Evolutionary conservation across 2,113 vertebrate genomes (phyloP).

Genomic region (Gila orcuttii): DNA sequence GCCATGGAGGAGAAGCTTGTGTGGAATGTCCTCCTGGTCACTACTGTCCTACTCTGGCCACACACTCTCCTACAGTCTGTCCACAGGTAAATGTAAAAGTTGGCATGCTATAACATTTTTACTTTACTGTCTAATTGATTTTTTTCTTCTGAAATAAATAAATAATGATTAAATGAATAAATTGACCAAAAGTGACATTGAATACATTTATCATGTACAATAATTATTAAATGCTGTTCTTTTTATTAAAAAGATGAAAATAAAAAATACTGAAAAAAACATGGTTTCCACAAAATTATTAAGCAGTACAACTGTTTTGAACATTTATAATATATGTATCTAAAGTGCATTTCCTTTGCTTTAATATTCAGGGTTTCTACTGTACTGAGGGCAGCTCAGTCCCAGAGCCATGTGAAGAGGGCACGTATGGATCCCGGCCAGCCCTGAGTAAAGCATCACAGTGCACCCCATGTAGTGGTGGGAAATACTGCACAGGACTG

Average conservation of each 20-base stretch:
- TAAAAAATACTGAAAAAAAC: neutral
- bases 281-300: neutral
- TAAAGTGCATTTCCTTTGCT: conserved; percentile 20
- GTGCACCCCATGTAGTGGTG: conserved; percentile 79
- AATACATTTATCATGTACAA: no score
- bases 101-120: neutral
- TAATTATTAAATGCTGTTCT: neutral
- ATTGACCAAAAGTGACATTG: no score
- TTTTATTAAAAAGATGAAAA: neutral
- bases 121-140: neutral
- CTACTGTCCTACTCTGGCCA: conserved; percentile 79
- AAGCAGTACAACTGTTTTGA: neutral
- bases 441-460: conserved; percentile 67
- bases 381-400: conserved; percentile 76
- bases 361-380: conserved; percentile 78
- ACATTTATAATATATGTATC: neutral
- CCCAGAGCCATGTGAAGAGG: conserved; percentile 81
- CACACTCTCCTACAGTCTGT: conserved; percentile 74
- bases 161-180: no score
- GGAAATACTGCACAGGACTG: conserved; percentile 77
- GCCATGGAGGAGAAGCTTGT: conserved; percentile 72
- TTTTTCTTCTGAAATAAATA: neutral
- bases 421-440: conserved; percentile 76
- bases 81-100: conserved; percentile 71
- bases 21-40: conserved; percentile 75